These are phyloP conservation scores for Acipenser ruthenus DNA, from an alignment of 2,797 vertebrate species.

Conservation along the genomic window DNA sequence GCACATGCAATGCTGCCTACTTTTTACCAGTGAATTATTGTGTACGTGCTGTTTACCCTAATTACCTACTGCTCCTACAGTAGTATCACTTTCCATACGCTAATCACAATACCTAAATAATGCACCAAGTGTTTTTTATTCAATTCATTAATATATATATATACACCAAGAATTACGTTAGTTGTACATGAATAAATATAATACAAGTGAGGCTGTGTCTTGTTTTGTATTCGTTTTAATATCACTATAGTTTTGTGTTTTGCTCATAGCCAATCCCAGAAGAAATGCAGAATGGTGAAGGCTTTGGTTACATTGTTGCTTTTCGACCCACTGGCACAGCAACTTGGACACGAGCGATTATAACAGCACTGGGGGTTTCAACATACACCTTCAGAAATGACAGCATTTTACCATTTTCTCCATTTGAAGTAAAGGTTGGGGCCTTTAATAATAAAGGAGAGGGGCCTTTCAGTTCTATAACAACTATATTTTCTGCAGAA, in stretches of 20 bases:
- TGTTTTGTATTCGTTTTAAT: conserved; percentile 71
- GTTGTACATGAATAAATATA: conserved; percentile 22
- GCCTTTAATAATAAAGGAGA: conserved; percentile 88
- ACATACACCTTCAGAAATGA: conserved; percentile 82
- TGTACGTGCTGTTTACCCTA: too few relatives aligned
- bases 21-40: too few relatives aligned
- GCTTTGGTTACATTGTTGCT: conserved; percentile 88
- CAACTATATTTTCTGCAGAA: conserved; percentile 81
- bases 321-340: conserved; percentile 71
- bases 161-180: background rate
- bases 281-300: conserved; percentile 87
- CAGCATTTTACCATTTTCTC: conserved; percentile 79
- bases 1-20: too few relatives aligned
- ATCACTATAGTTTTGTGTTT: conserved; percentile 77
- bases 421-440: conserved; percentile 84
- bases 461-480: conserved; percentile 84
- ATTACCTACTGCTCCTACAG: too few relatives aligned
- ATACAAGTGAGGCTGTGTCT: conserved; percentile 46
- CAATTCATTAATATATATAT: too few relatives aligned
- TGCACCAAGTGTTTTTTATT: too few relatives aligned
- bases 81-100: too few relatives aligned
- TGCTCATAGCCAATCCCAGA: conserved; percentile 81
- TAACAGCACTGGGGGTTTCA: conserved; percentile 68
- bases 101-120: too few relatives aligned
- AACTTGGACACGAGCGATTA: conserved; percentile 81